Conservation (phyloP, 2,797 vertebrate species). For the Xenentodon cancila region DNA sequence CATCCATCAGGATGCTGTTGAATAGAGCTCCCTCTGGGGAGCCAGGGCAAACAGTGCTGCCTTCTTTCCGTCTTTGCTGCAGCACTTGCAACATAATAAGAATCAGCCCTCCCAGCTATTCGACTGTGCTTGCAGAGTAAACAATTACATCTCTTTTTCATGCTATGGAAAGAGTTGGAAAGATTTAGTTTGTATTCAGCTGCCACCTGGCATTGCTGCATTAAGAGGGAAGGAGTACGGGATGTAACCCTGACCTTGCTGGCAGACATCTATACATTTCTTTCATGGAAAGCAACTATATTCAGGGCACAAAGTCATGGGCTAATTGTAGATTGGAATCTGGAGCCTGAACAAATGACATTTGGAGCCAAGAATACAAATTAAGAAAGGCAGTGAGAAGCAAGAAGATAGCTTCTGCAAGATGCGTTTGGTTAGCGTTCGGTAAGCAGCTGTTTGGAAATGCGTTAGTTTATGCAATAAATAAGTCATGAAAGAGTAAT, state of each 20-base stretch:
- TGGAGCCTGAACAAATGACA: slow-evolving; percentile 55
- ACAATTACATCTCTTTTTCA: slow-evolving; percentile 66
- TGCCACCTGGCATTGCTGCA: slow-evolving; percentile 46
- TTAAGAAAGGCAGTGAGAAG: slow-evolving; percentile 38
- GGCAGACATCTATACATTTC: slow-evolving; percentile 41
- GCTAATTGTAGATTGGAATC: slow-evolving; percentile 72
- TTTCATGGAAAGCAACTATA: slow-evolving; percentile 38
- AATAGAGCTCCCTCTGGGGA: slow-evolving; percentile 66
- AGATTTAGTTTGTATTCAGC: slow-evolving; percentile 41
- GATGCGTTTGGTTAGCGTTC: slow-evolving; percentile 37
- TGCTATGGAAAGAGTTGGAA: slow-evolving; percentile 44
- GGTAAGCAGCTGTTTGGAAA: slow-evolving; percentile 57
- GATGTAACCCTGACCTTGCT: slow-evolving; percentile 56
- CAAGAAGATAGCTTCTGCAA: slow-evolving; percentile 19
- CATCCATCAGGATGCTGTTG: slow-evolving; percentile 70
- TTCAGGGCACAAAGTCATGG: slow-evolving; percentile 47
- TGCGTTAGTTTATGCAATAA: slow-evolving; percentile 64
- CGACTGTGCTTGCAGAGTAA: slow-evolving; percentile 57
- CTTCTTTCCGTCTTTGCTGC: slow-evolving; percentile 55
- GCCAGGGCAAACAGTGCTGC: slow-evolving; percentile 62
- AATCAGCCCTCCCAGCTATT: slow-evolving; percentile 62
- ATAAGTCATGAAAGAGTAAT: slow-evolving; percentile 67
- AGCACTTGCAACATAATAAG: slow-evolving; percentile 58
- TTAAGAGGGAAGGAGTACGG: slow-evolving; percentile 15
- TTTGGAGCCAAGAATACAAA: slow-evolving; percentile 59